phyloP scores from a whole-genome alignment of 2,113 vertebrate species.

The Collichthys lucidus region DNA sequence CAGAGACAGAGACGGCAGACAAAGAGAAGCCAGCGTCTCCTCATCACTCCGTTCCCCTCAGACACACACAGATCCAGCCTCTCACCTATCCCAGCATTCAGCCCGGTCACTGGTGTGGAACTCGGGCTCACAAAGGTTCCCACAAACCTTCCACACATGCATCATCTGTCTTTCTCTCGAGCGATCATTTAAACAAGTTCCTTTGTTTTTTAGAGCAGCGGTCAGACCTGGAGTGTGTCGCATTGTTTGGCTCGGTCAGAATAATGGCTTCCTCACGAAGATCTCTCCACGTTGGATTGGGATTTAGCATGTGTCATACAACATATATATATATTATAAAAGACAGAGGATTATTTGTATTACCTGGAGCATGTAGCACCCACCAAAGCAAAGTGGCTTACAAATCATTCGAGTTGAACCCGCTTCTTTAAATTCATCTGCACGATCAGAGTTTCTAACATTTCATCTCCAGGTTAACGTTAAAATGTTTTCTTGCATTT shows the following conservation, averaged over 20 bases:
- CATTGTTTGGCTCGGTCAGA: not conserved
- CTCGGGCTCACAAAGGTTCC: slow-evolving; percentile 25
- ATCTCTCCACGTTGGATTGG: not conserved
- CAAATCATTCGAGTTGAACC: not conserved
- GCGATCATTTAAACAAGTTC: slow-evolving; percentile 20
- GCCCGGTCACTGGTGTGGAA: slow-evolving; percentile 36
- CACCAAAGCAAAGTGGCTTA: too few species aligned
- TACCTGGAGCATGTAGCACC: not conserved
- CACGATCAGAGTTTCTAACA: not conserved
- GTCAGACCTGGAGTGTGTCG: not conserved
- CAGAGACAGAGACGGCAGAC: slow-evolving; percentile 47
- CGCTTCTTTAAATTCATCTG: not conserved
- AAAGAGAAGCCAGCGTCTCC: slow-evolving; percentile 40
- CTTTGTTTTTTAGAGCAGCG: not conserved
- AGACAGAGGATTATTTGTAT: not conserved
- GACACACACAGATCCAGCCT: slow-evolving; percentile 16
- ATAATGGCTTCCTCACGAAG: slow-evolving; percentile 5
- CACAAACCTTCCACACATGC: not conserved
- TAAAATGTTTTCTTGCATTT: not conserved
- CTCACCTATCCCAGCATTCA: slow-evolving; percentile 12
- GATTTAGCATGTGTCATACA: not conserved
- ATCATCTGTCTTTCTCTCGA: not conserved
- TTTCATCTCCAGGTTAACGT: not conserved
- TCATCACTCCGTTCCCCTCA: slow-evolving; percentile 44
- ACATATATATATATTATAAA: not conserved